phyloP scores from a whole-genome alignment of 2,113 vertebrate genomes.

The Pseudonaja textilis region DNA sequence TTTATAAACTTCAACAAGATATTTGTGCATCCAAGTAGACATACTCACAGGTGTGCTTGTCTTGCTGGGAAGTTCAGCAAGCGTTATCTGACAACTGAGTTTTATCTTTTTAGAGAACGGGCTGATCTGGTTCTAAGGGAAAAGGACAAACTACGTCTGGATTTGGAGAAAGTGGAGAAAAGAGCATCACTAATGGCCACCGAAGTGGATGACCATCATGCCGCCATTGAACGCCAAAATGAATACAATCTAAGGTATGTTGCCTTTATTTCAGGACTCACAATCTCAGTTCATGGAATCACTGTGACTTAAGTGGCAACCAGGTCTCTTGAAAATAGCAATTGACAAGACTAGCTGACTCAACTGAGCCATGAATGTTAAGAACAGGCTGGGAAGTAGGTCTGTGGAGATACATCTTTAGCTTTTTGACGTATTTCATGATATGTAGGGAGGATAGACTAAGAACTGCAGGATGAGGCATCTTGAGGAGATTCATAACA shows the following conservation, averaged over 20 bases:
- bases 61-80: neutral
- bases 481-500: neutral
- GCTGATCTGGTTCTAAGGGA: constrained; percentile 84
- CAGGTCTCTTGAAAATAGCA: neutral
- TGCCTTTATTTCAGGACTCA: neutral
- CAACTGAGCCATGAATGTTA: neutral
- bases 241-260: constrained; percentile 85
- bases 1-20: neutral
- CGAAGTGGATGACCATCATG: constrained; percentile 91
- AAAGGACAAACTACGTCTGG: constrained; percentile 85
- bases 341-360: neutral
- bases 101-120: constrained; percentile 72
- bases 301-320: neutral
- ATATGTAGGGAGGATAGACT: neutral
- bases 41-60: neutral
- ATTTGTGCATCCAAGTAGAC: neutral
- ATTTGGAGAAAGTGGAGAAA: constrained; percentile 90
- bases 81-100: neutral
- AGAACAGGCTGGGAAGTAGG: neutral
- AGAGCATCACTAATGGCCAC: constrained; percentile 87
- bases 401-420: neutral
- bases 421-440: neutral
- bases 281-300: neutral
- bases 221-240: constrained; percentile 85
- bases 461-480: neutral